These are phyloP conservation scores for Agrotis ipsilon DNA, from an alignment of 2,888 invertebrate genomes.

Conservation along the genomic window DNA sequence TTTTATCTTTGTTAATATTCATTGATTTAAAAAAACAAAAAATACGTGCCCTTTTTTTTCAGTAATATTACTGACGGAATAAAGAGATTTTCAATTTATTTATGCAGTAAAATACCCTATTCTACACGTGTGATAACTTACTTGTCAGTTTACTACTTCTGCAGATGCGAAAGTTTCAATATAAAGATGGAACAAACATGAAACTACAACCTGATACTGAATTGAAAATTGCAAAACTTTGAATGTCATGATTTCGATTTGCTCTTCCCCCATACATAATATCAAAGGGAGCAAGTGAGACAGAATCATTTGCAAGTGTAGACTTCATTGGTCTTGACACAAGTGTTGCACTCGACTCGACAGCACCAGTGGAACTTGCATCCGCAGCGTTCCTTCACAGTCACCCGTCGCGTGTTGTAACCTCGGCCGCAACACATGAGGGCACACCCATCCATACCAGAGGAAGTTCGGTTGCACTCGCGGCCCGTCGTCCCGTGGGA, in stretches of 20 bases:
- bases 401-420: conserved; percentile 96
- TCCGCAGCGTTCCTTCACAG: conserved; percentile 95
- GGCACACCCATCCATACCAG: conserved; percentile 96
- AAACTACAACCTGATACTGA: background rate
- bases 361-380: conserved; percentile 99
- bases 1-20: too few species aligned
- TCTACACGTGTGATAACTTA: too few species aligned
- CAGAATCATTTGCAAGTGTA: conserved; percentile 96
- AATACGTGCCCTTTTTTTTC: too few species aligned
- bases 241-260: background rate
- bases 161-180: too few species aligned
- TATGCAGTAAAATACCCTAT: too few species aligned
- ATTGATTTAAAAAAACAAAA: too few species aligned
- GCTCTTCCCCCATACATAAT: background rate
- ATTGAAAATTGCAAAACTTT: background rate
- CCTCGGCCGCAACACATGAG: conserved; percentile 98
- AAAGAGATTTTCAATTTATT: too few species aligned
- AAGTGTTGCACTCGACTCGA: conserved; percentile 97
- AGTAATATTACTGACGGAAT: too few species aligned
- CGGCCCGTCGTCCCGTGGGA: conserved; percentile 93
- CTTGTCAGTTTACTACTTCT: too few species aligned
- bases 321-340: conserved; percentile 94
- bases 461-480: conserved; percentile 94
- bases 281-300: too few species aligned
- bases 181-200: too few species aligned